phyloP scores from a whole-genome alignment of 2,797 vertebrate species.

The Pangasius sanitwongsei region DNA sequence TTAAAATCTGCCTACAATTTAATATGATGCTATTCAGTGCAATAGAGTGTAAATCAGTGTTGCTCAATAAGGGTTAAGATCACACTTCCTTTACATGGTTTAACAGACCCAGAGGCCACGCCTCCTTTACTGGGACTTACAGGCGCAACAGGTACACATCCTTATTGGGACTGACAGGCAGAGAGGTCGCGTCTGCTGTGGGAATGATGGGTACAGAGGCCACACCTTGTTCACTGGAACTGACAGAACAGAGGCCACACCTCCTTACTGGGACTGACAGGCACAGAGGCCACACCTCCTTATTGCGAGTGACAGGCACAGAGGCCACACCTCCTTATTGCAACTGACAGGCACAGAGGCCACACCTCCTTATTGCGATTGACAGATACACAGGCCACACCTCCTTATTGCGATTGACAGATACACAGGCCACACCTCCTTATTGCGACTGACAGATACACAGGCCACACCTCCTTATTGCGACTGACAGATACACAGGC shows the following conservation, averaged over 20 bases:
- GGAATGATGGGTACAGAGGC: background rate
- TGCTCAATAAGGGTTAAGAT: background rate
- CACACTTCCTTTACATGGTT: background rate
- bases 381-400: background rate
- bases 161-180: background rate
- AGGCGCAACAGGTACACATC: background rate
- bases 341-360: too few relatives aligned
- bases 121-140: background rate
- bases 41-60: background rate
- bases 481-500: background rate
- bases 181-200: background rate
- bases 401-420: background rate
- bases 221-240: background rate
- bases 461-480: background rate
- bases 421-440: background rate
- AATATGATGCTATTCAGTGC: background rate
- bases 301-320: background rate
- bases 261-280: background rate
- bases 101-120: background rate
- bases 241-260: background rate
- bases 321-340: background rate
- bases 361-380: background rate
- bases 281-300: background rate
- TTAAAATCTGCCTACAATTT: background rate
- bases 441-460: background rate